Evolutionary conservation across 2,797 vertebrate genomes (phyloP).

Genomic region (Margarornis squamiger): DNA sequence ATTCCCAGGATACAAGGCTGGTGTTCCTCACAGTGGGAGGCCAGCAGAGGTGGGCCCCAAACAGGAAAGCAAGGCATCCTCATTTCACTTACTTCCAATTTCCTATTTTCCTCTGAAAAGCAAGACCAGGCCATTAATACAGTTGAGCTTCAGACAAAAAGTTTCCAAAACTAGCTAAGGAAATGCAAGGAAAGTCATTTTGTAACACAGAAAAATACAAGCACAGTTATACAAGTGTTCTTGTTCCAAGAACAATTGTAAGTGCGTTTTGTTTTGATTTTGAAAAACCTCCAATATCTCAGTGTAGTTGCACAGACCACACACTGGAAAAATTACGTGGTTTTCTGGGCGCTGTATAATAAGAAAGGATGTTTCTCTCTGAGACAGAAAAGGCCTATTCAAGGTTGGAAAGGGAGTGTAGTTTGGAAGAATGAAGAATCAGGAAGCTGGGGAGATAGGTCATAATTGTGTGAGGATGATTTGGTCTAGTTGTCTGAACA

Average conservation of each 20-base stretch:
- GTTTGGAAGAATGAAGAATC: background rate
- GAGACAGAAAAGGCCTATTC: conserved; percentile 55
- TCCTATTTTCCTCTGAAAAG: conserved; percentile 32
- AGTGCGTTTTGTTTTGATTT: conserved; percentile 67
- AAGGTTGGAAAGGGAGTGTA: conserved; percentile 19
- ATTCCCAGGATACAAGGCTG: background rate
- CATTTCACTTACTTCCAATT: background rate
- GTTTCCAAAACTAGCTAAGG: conserved; percentile 47
- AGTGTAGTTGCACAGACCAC: conserved; percentile 60
- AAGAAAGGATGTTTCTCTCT: conserved; percentile 44
- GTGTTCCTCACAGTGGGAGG: background rate
- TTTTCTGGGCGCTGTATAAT: conserved; percentile 53
- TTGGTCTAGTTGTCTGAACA: background rate
- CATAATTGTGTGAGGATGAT: background rate
- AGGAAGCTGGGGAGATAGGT: conserved; percentile 43
- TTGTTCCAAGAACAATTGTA: conserved; percentile 67
- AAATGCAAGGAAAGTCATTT: conserved; percentile 43
- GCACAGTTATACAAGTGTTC: conserved; percentile 59
- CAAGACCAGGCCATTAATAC: background rate
- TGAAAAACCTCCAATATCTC: conserved; percentile 60
- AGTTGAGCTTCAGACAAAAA: background rate
- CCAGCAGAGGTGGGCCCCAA: background rate
- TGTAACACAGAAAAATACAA: conserved; percentile 54
- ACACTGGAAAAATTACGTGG: conserved; percentile 59
- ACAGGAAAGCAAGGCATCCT: background rate